Evolutionary conservation across 2,888 invertebrate species (phyloP), one percentile per base, ranked within the genome.

Genomic region (Parnassius apollo): DNA sequence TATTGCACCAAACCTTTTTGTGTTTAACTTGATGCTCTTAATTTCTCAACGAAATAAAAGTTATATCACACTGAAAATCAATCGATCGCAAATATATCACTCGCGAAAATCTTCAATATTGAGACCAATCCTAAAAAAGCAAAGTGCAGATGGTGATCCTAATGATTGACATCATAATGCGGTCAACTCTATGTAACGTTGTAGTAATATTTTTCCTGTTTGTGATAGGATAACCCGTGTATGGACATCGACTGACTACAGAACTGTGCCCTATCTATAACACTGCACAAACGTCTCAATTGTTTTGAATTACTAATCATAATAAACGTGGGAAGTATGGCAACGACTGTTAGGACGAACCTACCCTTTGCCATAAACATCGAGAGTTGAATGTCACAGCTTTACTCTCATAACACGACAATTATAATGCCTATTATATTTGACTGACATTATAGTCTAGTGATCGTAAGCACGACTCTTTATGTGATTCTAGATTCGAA

Each of bases 171-270:
- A n/a, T 57, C 56, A 48, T 48, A 54, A 11, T 54, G 46, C 25
- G 56, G 46, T 46, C 45, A 9, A 8, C 52, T 10, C 10, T 13
- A 57, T 2, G n/a, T n/a, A 11, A 48, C 12, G 13, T 13, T 12
- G 9, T 22, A 11, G 2, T 57, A n/a, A 52, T 35, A 42, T 9
- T 59, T 59, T 52, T 59, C 45, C 52, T 59, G 56, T 57, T 57
- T 57, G 22, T 35, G 22, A 46, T 25, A 18, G 25, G 25, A 22
- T 13, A 35, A 8, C 2, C 22, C 45, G 4, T 42, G 45, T 45
- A 45, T 22, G 55, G 55, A 56, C 45, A 22, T 22, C 13, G 22
- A 13, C 12, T 8, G 42, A 22, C 10, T 35, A 2, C 42, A 9
- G 18, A 25, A 25, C 9, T 2, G 48, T 48, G 56, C 35, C 45